phyloP scores from a whole-genome alignment of 2,113 vertebrate species.

The Carollia perspicillata region DNA sequence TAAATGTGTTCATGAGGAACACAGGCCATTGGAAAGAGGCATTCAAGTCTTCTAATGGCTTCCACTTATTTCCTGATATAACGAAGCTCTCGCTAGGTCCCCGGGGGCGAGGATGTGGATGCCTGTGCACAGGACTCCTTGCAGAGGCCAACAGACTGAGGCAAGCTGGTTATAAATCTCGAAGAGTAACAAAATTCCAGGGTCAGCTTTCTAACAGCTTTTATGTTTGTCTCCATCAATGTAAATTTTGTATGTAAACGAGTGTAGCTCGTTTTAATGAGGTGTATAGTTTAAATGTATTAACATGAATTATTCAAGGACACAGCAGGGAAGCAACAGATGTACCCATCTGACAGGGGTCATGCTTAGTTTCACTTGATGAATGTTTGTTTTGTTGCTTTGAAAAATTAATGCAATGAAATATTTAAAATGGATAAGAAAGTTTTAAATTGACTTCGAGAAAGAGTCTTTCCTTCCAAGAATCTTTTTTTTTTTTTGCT shows the following conservation, averaged over 20 bases:
- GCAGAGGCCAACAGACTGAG: conserved; percentile 15
- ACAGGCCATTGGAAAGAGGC: neutral
- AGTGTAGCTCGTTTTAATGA: conserved; percentile 75
- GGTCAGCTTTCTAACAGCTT: conserved; percentile 22
- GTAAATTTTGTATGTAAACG: conserved; percentile 72
- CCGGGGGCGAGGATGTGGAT: neutral
- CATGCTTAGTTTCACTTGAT: conserved; percentile 86
- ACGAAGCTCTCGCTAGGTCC: neutral
- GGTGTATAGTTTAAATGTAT: conserved; percentile 80
- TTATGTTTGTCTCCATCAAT: conserved; percentile 62
- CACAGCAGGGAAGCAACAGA: conserved; percentile 82
- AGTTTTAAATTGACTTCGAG: conserved; percentile 79
- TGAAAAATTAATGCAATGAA: conserved; percentile 87
- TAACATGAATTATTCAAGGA: conserved; percentile 85
- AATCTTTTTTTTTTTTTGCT: conserved; percentile 51
- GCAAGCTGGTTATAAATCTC: conserved; percentile 30
- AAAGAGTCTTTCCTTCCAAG: conserved; percentile 67
- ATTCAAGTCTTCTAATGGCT: conserved; percentile 35
- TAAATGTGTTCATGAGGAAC: neutral
- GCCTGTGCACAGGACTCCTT: neutral
- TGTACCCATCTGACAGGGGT: conserved; percentile 81
- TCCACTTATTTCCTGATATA: conserved; percentile 7
- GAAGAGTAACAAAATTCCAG: neutral
- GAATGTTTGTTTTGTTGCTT: conserved; percentile 86
- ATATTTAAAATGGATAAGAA: conserved; percentile 85